These are phyloP conservation scores for Botia kubotai DNA, from an alignment of 2,797 vertebrate genomes.

Conservation along the genomic window DNA sequence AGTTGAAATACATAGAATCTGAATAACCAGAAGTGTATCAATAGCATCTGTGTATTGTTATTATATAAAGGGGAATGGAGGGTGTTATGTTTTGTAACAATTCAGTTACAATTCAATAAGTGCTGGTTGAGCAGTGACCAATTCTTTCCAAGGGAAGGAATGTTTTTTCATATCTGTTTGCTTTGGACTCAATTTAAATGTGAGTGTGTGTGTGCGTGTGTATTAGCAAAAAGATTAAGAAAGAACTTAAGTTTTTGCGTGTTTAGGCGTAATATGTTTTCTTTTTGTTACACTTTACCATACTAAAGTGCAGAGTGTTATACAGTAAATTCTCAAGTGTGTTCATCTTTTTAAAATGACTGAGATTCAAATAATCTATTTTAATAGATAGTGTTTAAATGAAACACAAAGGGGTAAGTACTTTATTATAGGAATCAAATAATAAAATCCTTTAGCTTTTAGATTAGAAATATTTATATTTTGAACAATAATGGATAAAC, in stretches of 20 bases:
- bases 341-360: background rate
- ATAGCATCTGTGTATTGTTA: slow-evolving; percentile 40
- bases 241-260: slow-evolving; percentile 41
- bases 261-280: slow-evolving; percentile 37
- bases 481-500: background rate
- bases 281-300: background rate
- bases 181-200: too few species aligned
- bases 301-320: slow-evolving; percentile 11
- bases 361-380: slow-evolving; percentile 1
- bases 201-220: too few species aligned
- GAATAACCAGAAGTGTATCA: too few species aligned
- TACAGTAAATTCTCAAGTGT: background rate
- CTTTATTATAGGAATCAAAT: background rate
- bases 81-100: slow-evolving; percentile 47
- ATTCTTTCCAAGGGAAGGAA: slow-evolving; percentile 59
- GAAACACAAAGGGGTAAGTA: background rate
- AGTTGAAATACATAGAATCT: slow-evolving; percentile 14
- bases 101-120: slow-evolving; percentile 59
- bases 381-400: slow-evolving; percentile 14
- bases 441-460: background rate
- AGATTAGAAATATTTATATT: slow-evolving; percentile 26
- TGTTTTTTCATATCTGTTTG: slow-evolving; percentile 27
- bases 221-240: background rate
- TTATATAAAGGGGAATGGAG: slow-evolving; percentile 25
- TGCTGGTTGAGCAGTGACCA: slow-evolving; percentile 84